A percentile compares a stretch with the other conserved stretches of the same genome.
phyloP scores from a whole-genome alignment of 2,888 invertebrate genomes.

The Trichogramma evanescens region DNA sequence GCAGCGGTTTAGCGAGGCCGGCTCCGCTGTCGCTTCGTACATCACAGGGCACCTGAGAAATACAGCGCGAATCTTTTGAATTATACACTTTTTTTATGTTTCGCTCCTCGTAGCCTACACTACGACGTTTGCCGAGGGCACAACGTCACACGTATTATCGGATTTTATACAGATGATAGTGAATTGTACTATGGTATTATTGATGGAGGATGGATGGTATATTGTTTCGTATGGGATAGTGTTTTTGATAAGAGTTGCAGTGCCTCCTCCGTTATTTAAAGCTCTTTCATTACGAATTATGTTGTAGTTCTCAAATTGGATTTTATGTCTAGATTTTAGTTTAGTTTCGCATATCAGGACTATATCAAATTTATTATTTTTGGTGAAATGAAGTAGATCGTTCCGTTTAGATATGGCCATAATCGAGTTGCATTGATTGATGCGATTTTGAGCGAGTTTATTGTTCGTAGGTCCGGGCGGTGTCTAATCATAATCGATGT shows the following conservation, averaged over 20 bases:
- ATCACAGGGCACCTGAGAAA: too few species aligned
- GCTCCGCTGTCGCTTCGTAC: too few species aligned
- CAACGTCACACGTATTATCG: background rate
- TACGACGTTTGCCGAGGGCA: too few species aligned
- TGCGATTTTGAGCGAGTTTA: background rate
- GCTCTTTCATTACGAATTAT: background rate
- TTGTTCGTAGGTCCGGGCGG: background rate
- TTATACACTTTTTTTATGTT: too few species aligned
- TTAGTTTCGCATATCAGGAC: constrained; percentile 1
- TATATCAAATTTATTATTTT: background rate
- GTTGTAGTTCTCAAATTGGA: background rate
- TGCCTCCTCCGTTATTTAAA: constrained; percentile 17
- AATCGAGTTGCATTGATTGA: background rate
- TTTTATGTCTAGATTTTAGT: background rate
- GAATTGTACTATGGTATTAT: constrained; percentile 8
- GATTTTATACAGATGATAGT: constrained; percentile 12
- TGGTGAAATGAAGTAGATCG: background rate
- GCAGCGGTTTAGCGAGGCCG: too few species aligned
- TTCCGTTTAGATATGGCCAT: background rate
- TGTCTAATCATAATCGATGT: background rate
- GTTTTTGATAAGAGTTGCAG: constrained; percentile 19
- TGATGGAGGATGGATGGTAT: background rate
- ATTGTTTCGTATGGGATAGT: constrained; percentile 1
- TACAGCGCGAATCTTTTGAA: too few species aligned
- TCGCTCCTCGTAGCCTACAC: too few species aligned